Evolutionary conservation across 1,140 invertebrate genomes (phyloP).

Genomic region (Papilio aristodemus): DNA sequence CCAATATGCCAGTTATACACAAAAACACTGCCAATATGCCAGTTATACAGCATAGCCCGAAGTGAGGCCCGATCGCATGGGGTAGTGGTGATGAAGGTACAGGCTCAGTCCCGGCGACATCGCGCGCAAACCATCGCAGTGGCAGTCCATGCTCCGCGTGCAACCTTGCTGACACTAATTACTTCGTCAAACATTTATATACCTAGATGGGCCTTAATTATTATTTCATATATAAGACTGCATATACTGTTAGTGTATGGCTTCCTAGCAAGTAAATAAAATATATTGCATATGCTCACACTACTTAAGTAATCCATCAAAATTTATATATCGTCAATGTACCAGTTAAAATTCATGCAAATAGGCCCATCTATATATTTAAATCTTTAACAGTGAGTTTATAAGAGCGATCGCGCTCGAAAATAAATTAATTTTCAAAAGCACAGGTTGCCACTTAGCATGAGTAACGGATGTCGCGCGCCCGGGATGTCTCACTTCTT

Average conservation of each 20-base stretch:
- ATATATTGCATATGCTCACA: too few relatives aligned
- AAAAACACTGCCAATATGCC: constrained; percentile 75
- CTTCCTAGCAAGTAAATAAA: neutral
- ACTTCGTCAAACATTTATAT: neutral
- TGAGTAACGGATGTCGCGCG: constrained; percentile 64
- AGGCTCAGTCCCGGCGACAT: constrained; percentile 69
- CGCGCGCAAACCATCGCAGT: constrained; percentile 45
- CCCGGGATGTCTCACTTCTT: constrained; percentile 85
- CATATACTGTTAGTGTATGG: neutral
- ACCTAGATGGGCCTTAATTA: constrained; percentile 5
- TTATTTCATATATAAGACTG: neutral
- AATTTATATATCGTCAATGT: too few relatives aligned
- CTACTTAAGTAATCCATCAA: too few relatives aligned
- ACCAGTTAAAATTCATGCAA: neutral
- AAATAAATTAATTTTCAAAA: constrained; percentile 42
- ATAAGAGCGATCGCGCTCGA: neutral
- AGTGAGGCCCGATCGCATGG: constrained; percentile 70
- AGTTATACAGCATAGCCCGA: constrained; percentile 79
- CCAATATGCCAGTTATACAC: constrained; percentile 30
- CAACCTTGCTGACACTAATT: neutral
- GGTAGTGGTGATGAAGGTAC: constrained; percentile 70
- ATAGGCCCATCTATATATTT: constrained; percentile 11
- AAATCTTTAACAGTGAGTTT: constrained; percentile 35
- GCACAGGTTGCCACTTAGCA: constrained; percentile 48
- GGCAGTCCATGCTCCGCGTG: constrained; percentile 37